phyloP scores from a whole-genome alignment of 2,113 vertebrate genomes.

The Xenopus borealis region DNA sequence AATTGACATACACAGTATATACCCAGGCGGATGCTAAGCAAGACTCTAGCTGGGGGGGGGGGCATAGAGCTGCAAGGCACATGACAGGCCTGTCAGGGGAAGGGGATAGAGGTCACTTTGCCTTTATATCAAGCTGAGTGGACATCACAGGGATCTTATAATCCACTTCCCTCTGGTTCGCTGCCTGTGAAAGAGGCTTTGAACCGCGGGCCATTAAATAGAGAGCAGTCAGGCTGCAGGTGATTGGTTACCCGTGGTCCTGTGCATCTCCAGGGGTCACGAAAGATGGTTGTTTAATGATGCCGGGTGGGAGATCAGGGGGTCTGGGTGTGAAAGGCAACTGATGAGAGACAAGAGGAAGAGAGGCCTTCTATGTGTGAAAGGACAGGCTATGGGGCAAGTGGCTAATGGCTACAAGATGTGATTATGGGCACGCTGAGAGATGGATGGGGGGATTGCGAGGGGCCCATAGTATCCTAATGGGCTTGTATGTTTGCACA shows the following conservation, averaged over 20 bases:
- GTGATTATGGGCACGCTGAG: background rate
- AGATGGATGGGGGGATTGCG: background rate
- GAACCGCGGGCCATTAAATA: slow-evolving; percentile 17
- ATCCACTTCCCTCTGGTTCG: slow-evolving; percentile 33
- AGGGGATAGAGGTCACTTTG: slow-evolving; percentile 20
- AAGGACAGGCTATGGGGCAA: background rate
- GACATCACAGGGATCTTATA: slow-evolving; percentile 28
- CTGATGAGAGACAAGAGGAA: slow-evolving; percentile 29
- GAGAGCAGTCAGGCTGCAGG: slow-evolving; percentile 12
- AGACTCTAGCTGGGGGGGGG: background rate
- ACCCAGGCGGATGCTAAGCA: background rate
- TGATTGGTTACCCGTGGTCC: background rate
- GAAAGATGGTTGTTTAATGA: slow-evolving; percentile 38
- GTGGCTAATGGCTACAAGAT: background rate
- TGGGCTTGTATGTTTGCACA: background rate
- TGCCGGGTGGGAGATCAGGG: slow-evolving; percentile 4
- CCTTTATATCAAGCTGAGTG: slow-evolving; percentile 18
- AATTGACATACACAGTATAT: too few relatives aligned
- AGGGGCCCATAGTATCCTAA: background rate
- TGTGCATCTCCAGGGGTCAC: background rate
- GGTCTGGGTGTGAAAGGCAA: slow-evolving; percentile 2
- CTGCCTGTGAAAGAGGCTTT: slow-evolving; percentile 28
- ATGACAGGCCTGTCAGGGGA: background rate
- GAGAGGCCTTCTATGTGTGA: background rate
- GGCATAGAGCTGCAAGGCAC: background rate